Conservation (phyloP, 2,888 invertebrate genomes). For the Dryomyza anilis region DNA sequence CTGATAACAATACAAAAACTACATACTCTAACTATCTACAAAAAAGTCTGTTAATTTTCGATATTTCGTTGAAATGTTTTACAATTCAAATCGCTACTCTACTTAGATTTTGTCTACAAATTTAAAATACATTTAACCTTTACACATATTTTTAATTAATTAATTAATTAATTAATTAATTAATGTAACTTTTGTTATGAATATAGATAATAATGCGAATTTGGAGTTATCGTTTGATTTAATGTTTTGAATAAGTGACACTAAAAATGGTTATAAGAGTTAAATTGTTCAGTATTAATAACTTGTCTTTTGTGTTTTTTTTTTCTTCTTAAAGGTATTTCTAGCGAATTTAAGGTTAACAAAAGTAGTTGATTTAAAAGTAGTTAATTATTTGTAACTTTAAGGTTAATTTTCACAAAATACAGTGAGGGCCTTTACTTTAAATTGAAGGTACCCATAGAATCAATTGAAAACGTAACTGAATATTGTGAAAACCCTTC, state of each 20-base stretch:
- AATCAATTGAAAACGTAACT: too few relatives aligned
- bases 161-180: background rate
- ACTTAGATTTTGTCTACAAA: background rate
- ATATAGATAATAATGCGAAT: conserved; percentile 20
- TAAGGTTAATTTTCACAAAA: too few relatives aligned
- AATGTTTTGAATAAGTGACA: background rate
- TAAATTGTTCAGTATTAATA: too few relatives aligned
- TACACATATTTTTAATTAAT: background rate
- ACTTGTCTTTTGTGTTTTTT: too few relatives aligned
- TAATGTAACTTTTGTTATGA: background rate
- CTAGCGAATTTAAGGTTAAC: too few relatives aligned
- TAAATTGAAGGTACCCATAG: too few relatives aligned
- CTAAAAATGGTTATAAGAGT: too few relatives aligned
- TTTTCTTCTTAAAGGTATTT: too few relatives aligned
- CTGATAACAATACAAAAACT: background rate
- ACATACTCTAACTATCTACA: conserved; percentile 15
- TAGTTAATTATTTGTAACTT: too few relatives aligned
- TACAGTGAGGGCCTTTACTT: too few relatives aligned
- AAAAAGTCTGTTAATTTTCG: conserved; percentile 27
- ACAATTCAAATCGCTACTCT: background rate
- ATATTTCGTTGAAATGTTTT: conserved; percentile 10
- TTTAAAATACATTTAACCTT: background rate
- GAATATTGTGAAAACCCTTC: too few relatives aligned
- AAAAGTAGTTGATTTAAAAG: too few relatives aligned
- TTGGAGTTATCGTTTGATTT: conserved; percentile 26